These are phyloP conservation scores for Parnassius smintheus DNA, from an alignment of 2,888 invertebrate species.

Conservation along the genomic window DNA sequence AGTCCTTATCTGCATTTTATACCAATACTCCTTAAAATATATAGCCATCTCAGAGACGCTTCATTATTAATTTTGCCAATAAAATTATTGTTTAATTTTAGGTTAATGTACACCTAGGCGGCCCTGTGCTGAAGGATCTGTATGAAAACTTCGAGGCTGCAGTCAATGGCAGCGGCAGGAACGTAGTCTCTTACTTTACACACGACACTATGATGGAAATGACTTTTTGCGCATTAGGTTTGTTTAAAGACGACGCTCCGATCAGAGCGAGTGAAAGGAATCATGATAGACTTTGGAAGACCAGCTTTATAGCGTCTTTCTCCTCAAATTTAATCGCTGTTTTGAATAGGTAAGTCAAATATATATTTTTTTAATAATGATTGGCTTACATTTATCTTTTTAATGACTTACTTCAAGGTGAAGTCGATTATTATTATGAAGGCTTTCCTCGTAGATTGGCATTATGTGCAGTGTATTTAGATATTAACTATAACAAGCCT, in stretches of 20 bases:
- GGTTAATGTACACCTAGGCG: conserved; percentile 84
- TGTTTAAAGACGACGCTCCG: conserved; percentile 80
- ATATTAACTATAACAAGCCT: no score
- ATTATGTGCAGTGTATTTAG: no score
- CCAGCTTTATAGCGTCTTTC: conserved; percentile 85
- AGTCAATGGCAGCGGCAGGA: conserved; percentile 49
- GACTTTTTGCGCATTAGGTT: conserved; percentile 82
- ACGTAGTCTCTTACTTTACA: conserved; percentile 85
- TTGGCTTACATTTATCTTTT: no score
- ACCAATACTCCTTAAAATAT: no score
- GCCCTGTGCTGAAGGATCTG: conserved; percentile 85
- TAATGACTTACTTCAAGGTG: no score
- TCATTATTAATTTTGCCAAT: no score
- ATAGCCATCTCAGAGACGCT: no score
- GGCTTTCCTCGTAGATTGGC: no score
- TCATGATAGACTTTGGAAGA: conserved; percentile 83
- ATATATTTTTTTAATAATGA: conserved; percentile 6
- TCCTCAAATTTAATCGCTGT: conserved; percentile 87
- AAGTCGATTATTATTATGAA: no score
- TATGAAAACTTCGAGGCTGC: conserved; percentile 72
- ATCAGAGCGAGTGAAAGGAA: conserved; percentile 81
- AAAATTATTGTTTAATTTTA: conserved; percentile 37
- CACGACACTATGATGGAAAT: conserved; percentile 85
- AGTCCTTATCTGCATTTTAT: no score
- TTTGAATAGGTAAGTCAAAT: conserved; percentile 83